Base-by-base conservation (phyloP, 1,140 invertebrate species). In the Triops longicaudatus region DNA sequence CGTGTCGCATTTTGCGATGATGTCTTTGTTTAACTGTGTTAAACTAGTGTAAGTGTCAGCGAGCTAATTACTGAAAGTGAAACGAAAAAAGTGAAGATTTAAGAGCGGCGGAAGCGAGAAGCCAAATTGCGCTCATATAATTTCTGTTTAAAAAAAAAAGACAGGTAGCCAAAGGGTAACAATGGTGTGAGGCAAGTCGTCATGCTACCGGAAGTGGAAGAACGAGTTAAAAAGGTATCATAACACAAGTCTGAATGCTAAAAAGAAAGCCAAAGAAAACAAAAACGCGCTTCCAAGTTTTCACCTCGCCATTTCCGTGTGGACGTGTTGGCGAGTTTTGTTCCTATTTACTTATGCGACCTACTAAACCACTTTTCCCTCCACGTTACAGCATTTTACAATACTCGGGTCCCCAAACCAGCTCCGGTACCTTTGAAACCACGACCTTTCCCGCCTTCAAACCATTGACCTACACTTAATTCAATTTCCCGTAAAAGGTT, bases 311-410 rank as follows among this genome's bases (percentile, higher is more conserved):
- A 63, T 63, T 63, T 63, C 50, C 50, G 50, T 63, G 50, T 63
- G 22, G 14, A 63, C 17, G 50, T 63, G 50, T 63, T 63, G 50
- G 17, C 31, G 31, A 37, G 31, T 37, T 37, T 37, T 37, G 31
- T 37, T 37, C 50, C 50, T 63, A 63, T 63, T 63, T n/a, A 3
- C 17, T 17, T 63, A 37, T 37, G 31, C 50, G 50, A 63, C 50
- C 50, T 63, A 63, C 50, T 63, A 63, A 63, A 63, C 50, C 50
- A 63, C 50, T 63, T 63, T 63, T 22, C 50, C 17, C n/a, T 63
- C 50, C 50, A 63, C 50, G 50, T 63, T 63, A 17, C 50, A 63
- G 22, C 1, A 22, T 2, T 37, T 37, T 37, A 37, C 31, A 37
- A 2, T 37, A 37, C 31, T 37, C 31, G 2, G 2, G 31, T 37